Evolutionary conservation across 2,888 invertebrate genomes (phyloP), one percentile per base, ranked within the genome.

Genomic region (Machimus rusticus): DNA sequence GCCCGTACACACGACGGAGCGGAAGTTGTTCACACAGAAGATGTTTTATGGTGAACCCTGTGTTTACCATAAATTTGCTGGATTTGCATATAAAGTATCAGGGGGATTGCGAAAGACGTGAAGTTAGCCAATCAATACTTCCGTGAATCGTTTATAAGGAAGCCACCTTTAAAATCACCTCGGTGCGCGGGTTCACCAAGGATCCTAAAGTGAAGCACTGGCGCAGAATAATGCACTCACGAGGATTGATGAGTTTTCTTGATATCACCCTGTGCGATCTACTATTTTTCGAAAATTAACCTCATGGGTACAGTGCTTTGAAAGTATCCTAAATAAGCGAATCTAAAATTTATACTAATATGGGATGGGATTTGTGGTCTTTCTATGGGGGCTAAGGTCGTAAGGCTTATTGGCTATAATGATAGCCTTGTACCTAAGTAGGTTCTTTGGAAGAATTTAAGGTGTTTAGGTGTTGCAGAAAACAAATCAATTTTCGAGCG

Each of bases 71-170:
- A 43, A 39, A 78, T 78, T 78, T 78, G 4, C 43, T 23, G 78
- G 39, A 43, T 78, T 78, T 78, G 78, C 78, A 78, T 78, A 78
- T 78, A 78, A 78, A 78, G 23, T 19, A 78, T 78, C n/a, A 46
- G 37, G 78, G 78, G 39, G 23, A 78, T 43, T 78, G 43, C 43
- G 43, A 43, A 78, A 39, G 23, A 39, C 43, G 78, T 66, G 78
- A 37, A 39, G 78, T 78, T 39, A 78, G 43, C 39, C 78, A 78
- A 78, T 78, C 43, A 78, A 78, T 78, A 78, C 78, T 19, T 14
- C 66, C 46, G 23, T 19, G n/a, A 39, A 19, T 46, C n/a, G 39
- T 78, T 78, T 43, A 78, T 39, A 78, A 78, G 37, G 66, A 76
- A 16, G 78, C 39, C 78, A 23, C 39, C 78, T 78, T 78, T 14